Evolutionary conservation across 1,140 invertebrate genomes (phyloP), one percentile per base, ranked within the genome.

Genomic region (Caenorhabditis brenneri): DNA sequence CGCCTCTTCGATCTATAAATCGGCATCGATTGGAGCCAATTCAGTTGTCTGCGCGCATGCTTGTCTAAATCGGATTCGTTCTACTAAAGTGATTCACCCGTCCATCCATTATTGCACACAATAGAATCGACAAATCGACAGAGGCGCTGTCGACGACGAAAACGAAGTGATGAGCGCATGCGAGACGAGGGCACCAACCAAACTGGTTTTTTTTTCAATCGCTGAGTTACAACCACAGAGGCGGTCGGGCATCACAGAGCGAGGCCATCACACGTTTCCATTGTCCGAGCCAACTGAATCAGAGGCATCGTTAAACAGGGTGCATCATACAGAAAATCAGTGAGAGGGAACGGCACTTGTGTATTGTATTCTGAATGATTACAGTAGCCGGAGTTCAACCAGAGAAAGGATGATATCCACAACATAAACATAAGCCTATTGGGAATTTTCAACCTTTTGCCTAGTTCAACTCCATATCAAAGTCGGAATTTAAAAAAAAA

Each of bases 181-280:
- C 65, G 65, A 65, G 58, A 65, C 58, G 58, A 65, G 58, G 65
- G 65, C 65, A 74, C 65, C 65, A 74, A n/a, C 42, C 36, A 74
- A 74, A 74, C 65, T 74, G 65, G 65, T 74, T 74, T 74, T n/a
- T n/a, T n/a, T n/a, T 74, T n/a, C 12, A 58, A 58, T 74, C 58
- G 58, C 58, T 36, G 65, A 74, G 65, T 74, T 74, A 42, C 65
- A 74, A 74, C 65, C 65, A 24, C 36, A 65, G 9, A 33, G 58
- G 33, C 29, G 31, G 19, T 42, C 65, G 36, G 65, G 65, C 65
- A 74, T 74, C 65, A 74, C 36, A 74, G 22, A 74, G 36, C 33
- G 65, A 74, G 65, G 22, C 65, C 65, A 42, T 74, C 65, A 24
- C 65, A 36, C 36, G 12, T 74, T 74, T 42, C 24, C 65, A 74